These are phyloP conservation scores for Brenthis ino DNA, from an alignment of 2,888 invertebrate species.

Conservation along the genomic window DNA sequence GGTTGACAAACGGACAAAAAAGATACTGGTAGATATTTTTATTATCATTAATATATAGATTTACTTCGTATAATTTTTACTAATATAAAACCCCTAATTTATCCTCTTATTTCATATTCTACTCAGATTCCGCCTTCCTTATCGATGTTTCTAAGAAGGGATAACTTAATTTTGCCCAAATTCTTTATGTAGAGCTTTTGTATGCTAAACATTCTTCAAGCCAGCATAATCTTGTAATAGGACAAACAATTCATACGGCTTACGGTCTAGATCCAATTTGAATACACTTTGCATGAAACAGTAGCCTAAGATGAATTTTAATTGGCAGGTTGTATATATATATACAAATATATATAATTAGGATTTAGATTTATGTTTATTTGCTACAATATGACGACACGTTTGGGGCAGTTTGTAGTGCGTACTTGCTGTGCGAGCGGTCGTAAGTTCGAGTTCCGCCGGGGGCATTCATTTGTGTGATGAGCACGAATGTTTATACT, in stretches of 20 bases:
- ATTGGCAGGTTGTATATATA: not conserved
- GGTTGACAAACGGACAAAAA: too few relatives aligned
- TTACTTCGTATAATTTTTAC: too few relatives aligned
- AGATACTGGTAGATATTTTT: too few relatives aligned
- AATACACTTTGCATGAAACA: conserved; percentile 17
- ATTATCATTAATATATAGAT: too few relatives aligned
- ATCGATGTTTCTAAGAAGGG: conserved; percentile 30
- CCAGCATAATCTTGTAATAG: conserved; percentile 33
- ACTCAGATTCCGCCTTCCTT: conserved; percentile 6
- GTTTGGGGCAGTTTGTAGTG: too few relatives aligned
- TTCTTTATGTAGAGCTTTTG: conserved; percentile 40
- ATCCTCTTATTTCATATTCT: conserved; percentile 15
- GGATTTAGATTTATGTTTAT: too few relatives aligned
- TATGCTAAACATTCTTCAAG: conserved; percentile 41
- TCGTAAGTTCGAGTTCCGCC: too few relatives aligned
- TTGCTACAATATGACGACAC: too few relatives aligned
- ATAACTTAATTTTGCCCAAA: conserved; percentile 42
- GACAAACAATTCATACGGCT: conserved; percentile 26
- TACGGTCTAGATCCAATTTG: conserved; percentile 17
- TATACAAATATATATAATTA: not conserved
- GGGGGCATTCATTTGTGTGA: too few relatives aligned
- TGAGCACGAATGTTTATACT: too few relatives aligned
- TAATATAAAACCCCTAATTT: not conserved
- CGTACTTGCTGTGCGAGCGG: too few relatives aligned
- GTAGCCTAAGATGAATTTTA: not conserved